These are phyloP conservation scores for Synanthedon formicaeformis DNA, from an alignment of 2,888 invertebrate species.

Conservation along the genomic window DNA sequence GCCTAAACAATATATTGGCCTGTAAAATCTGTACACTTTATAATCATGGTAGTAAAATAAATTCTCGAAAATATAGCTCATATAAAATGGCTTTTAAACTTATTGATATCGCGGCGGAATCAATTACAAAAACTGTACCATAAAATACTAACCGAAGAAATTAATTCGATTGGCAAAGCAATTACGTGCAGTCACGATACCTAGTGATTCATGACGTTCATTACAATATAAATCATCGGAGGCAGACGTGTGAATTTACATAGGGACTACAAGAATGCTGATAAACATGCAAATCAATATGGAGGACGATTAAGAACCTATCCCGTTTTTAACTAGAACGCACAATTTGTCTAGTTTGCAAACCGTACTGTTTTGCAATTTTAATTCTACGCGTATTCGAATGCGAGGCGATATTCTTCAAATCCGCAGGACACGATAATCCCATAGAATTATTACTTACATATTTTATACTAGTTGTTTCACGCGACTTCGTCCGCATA, in stretches of 20 bases:
- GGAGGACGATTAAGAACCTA: background rate
- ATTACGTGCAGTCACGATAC: slow-evolving; percentile 64
- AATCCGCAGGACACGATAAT: too few relatives aligned
- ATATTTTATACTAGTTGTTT: too few relatives aligned
- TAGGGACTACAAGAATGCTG: slow-evolving; percentile 34
- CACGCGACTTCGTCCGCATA: too few relatives aligned
- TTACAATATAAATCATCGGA: slow-evolving; percentile 47
- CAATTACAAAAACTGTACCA: slow-evolving; percentile 60
- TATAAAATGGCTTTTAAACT: slow-evolving; percentile 27
- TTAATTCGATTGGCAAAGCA: slow-evolving; percentile 66
- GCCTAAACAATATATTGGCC: background rate
- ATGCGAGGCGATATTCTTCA: too few relatives aligned
- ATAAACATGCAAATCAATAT: slow-evolving; percentile 36
- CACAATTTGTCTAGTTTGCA: background rate
- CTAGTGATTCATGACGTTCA: slow-evolving; percentile 52
- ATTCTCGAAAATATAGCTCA: slow-evolving; percentile 15
- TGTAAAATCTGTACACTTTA: slow-evolving; percentile 4
- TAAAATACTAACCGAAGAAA: slow-evolving; percentile 56
- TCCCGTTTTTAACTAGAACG: background rate
- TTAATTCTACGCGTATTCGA: too few relatives aligned
- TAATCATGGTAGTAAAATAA: slow-evolving; percentile 6
- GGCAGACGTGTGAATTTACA: slow-evolving; percentile 47
- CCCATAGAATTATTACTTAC: too few relatives aligned
- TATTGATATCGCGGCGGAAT: slow-evolving; percentile 45
- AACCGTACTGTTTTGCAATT: too few relatives aligned